Percentiles rank a stretch among this genome's conserved stretches.
Conservation (phyloP, 2,113 vertebrate genomes). For the Ophthalmolycus amberensis region DNA sequence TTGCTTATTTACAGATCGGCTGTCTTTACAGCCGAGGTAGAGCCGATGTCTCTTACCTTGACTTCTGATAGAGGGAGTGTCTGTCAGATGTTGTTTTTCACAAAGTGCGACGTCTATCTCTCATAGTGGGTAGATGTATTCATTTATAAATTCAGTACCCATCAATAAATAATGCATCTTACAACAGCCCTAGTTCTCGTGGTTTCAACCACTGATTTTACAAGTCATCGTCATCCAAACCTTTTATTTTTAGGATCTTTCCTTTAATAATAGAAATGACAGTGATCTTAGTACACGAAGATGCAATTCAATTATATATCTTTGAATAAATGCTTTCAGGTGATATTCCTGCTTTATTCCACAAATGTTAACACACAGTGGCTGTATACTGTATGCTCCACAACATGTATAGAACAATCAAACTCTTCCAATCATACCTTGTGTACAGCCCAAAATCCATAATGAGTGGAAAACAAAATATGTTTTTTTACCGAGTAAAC, state of each 20-base stretch:
- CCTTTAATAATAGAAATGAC: background rate
- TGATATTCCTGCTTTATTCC: background rate
- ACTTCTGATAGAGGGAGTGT: background rate
- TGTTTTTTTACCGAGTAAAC: background rate
- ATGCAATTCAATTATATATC: background rate
- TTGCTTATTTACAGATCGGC: conserved; percentile 22
- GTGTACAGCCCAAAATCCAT: background rate
- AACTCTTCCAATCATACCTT: background rate
- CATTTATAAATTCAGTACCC: background rate
- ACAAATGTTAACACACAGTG: background rate
- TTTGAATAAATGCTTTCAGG: background rate
- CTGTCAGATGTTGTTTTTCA: background rate
- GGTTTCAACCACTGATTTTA: background rate
- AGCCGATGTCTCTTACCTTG: background rate
- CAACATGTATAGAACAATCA: background rate
- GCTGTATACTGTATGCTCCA: background rate
- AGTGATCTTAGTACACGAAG: background rate
- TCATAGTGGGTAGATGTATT: background rate
- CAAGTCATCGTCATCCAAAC: background rate
- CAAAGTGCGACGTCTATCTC: background rate
- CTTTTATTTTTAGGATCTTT: background rate
- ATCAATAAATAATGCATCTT: background rate
- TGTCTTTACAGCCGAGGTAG: background rate
- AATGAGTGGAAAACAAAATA: background rate
- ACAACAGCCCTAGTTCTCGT: background rate